These are phyloP conservation scores for Sycophila sp. DNA, from an alignment of 1,140 invertebrate species.

Conservation along the genomic window DNA sequence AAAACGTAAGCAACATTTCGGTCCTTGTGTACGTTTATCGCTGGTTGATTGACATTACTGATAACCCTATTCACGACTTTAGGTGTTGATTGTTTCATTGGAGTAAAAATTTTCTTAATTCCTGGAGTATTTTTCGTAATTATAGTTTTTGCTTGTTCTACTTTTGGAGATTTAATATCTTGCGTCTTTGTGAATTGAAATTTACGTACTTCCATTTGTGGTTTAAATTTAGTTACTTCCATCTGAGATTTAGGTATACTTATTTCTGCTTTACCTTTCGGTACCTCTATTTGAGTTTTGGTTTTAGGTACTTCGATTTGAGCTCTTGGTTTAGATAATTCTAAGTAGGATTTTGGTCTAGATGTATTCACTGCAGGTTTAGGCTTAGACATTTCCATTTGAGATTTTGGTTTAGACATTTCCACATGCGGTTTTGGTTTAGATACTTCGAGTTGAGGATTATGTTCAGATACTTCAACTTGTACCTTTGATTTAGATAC, in stretches of 20 bases:
- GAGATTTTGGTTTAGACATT: background rate
- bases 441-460: background rate
- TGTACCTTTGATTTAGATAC: too few species aligned
- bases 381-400: too few species aligned
- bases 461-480: conserved; percentile 2
- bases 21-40: conserved; percentile 3
- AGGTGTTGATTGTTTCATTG: background rate
- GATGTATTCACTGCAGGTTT: too few species aligned
- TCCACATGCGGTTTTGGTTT: background rate
- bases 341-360: too few species aligned
- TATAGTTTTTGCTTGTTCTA: background rate
- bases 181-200: background rate
- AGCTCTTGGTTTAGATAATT: too few species aligned
- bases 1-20: background rate
- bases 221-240: background rate
- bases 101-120: background rate
- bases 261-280: too few species aligned
- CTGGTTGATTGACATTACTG: background rate
- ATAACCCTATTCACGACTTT: background rate
- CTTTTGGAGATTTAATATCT: background rate
- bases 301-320: too few species aligned
- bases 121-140: background rate
- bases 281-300: too few species aligned
- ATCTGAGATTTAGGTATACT: background rate
- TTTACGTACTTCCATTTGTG: background rate